Evolutionary conservation across 2,888 invertebrate species (phyloP).

Genomic region (Tryphoninae sp.): DNA sequence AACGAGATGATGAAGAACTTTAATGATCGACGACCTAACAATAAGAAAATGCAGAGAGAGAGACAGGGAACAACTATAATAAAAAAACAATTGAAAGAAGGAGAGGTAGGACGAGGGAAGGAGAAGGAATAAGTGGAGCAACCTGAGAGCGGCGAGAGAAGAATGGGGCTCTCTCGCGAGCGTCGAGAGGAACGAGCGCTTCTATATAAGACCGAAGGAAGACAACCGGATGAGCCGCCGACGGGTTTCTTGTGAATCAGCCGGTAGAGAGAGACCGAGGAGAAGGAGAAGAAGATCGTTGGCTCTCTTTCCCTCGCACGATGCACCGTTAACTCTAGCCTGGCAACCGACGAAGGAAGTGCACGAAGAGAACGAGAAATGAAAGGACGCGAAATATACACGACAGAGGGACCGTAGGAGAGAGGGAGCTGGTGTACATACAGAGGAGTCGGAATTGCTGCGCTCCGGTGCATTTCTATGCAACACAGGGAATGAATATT

Average conservation of each 20-base stretch:
- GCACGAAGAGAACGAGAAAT: conserved; percentile 59
- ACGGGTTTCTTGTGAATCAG: conserved; percentile 47
- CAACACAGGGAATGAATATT: conserved; percentile 54
- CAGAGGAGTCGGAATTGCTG: conserved; percentile 24
- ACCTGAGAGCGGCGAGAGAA: conserved; percentile 34
- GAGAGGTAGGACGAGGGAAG: conserved; percentile 16
- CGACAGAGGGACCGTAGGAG: neutral
- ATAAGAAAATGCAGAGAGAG: neutral
- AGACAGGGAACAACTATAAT: too few relatives aligned
- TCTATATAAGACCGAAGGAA: conserved; percentile 38
- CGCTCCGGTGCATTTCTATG: conserved; percentile 56
- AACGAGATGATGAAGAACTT: conserved; percentile 24
- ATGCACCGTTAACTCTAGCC: conserved; percentile 76
- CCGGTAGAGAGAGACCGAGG: neutral
- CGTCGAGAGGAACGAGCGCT: conserved; percentile 6
- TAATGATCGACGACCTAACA: conserved; percentile 7
- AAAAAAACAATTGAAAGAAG: too few relatives aligned
- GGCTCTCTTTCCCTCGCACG: conserved; percentile 54
- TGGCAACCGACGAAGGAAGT: conserved; percentile 73
- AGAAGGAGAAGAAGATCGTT: conserved; percentile 19
- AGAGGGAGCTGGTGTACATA: neutral
- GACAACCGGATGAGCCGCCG: conserved; percentile 51
- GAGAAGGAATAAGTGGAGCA: conserved; percentile 43
- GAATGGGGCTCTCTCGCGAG: conserved; percentile 19
- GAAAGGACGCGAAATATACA: conserved; percentile 59